Base-by-base conservation (phyloP, 2,113 vertebrate species). In the Pionites leucogaster region DNA sequence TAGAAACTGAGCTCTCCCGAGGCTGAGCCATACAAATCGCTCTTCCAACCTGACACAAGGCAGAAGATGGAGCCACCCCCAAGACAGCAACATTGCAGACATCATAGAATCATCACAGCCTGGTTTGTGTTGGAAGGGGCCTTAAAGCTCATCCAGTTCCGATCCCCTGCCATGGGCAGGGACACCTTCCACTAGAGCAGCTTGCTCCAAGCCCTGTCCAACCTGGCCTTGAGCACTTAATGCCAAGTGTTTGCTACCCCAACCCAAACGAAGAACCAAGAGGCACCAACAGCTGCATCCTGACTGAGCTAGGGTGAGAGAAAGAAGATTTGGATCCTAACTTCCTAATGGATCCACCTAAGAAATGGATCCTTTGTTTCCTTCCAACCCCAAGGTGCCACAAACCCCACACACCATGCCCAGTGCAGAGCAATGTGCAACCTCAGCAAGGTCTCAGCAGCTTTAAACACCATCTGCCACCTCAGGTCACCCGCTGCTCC, bases 341-440 rank as follows among this genome's bases (percentile, higher is more conserved):
- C 63, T 88, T 44, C 71, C 42, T 55, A 33, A 33, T 6, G 18
- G 29, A 55, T 35, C 53, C 31, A 33, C 2, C 35, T 17, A 29
- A 64, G 46, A 44, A 71, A 62, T 1, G 1, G 31, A 57, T 79
- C 63, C 67, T 55, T 15, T 15, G 16, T 25, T 75, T 64, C 57
- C 39, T 64, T 41, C 53, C 35, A 42, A 4, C 9, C 28, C 35
- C 5, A 13, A 65, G 7, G 19, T 60, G 44, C 10, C 72, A 55
- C 68, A 24, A 1, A 23, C 8, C 7, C 65, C 3, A 0, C 7
- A 8, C 0, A 0, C n/a, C 0, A 0, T 42, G 49, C 23, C 41
- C 17, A 10, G 11, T 62, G 23, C 0, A 1, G n/a, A 33, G 72
- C 29, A 2, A 64, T 2, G 0, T 0, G 1, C 33, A 71, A 41